These are phyloP conservation scores for Xanthorhoe designata DNA, from an alignment of 2,888 invertebrate genomes.

Conservation along the genomic window DNA sequence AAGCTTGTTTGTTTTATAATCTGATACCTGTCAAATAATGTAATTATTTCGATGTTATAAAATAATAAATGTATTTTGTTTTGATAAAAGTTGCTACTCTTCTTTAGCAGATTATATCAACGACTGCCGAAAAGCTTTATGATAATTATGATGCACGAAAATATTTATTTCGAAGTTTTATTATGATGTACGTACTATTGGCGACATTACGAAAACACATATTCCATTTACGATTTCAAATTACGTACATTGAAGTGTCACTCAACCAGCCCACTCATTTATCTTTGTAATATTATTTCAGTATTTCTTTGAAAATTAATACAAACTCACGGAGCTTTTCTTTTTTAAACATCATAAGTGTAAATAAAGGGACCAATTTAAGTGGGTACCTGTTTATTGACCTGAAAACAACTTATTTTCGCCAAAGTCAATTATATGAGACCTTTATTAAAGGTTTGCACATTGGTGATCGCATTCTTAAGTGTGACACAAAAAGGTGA, in stretches of 20 bases:
- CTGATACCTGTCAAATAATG: no score
- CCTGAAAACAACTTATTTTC: conserved; percentile 31
- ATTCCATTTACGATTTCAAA: conserved; percentile 22
- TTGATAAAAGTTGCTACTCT: neutral
- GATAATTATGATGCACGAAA: neutral
- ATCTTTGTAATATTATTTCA: conserved; percentile 15
- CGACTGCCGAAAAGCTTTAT: neutral
- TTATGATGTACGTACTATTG: neutral
- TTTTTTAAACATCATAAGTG: conserved; percentile 21
- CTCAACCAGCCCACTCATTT: conserved; percentile 21
- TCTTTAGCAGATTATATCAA: neutral
- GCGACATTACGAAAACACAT: neutral
- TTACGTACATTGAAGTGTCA: conserved; percentile 31
- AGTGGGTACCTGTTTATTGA: conserved; percentile 19
- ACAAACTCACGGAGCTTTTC: conserved; percentile 22
- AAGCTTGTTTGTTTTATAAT: no score
- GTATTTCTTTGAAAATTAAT: conserved; percentile 24
- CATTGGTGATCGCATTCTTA: conserved; percentile 25
- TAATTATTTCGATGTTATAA: no score
- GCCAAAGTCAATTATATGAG: conserved; percentile 31
- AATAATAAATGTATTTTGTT: no score
- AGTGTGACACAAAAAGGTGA: conserved; percentile 27
- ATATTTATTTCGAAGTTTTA: neutral
- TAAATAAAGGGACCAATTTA: conserved; percentile 18
- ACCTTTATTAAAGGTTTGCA: conserved; percentile 26